Base-by-base conservation (phyloP, 1,140 invertebrate genomes). In the Drosophila ogumai region DNA sequence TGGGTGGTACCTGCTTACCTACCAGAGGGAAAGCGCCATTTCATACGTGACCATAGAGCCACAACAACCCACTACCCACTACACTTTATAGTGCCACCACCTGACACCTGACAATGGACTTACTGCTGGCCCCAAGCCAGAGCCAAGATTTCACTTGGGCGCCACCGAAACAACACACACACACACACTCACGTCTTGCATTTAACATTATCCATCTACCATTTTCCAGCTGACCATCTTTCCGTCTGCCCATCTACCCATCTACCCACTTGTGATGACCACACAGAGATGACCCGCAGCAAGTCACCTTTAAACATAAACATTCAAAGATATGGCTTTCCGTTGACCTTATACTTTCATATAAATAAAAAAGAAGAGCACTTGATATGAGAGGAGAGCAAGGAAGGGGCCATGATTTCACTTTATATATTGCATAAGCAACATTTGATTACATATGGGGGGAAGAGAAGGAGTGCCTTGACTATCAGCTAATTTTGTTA, bases 11-110 rank as follows among this genome's bases (percentile, higher is more conserved):
- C 43, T 44, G 2, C 43, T 10, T 17, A 57, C 19, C 50, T 25
- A 8, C 12, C 12, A 36, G 52, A 82, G 82, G 82, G 82, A 85
- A 85, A 85, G 82, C 79, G 78, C 22, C 78, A 85, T 79, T 68
- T 64, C 60, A 82, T 85, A 85, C 82, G 82, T 85, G 82, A 85
- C 82, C 82, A 73, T 41, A 66, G 50, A 54, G 36, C 40, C 56
- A 50, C 44, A 36, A 17, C 22, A 41, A 43, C 17, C 57, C 40
- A 47, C 63, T 22, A 36, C 32, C 32, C 50, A 71, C 25, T 28
- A 28, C 25, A 28, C 5, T 28, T 28, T 28, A 28, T 28, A 28
- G 25, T 28, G 25, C 25, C 25, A 28, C 19, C 36, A 58, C 40
- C 28, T 31, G 52, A 55, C 52, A 55, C 52, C 52, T 38, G 19